A percentile compares a stretch with the other conserved stretches of the same genome.
Evolutionary conservation across 2,888 invertebrate genomes (phyloP).

Genomic region (Apeira syringaria): DNA sequence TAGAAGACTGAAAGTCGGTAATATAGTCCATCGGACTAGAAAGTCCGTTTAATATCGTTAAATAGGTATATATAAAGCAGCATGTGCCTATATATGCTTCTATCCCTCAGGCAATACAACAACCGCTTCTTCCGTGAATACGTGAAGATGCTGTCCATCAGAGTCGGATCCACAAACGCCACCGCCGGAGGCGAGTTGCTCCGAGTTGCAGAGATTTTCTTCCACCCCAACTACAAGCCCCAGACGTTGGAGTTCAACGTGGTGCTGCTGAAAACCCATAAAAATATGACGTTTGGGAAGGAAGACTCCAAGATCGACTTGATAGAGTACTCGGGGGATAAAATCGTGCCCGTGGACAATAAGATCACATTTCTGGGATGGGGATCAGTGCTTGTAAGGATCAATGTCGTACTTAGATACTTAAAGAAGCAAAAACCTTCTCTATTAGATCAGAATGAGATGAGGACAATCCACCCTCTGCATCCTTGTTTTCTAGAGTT

Average conservation of each 20-base stretch:
- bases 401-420: too few species aligned
- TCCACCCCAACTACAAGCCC: conserved; percentile 77
- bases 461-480: too few species aligned
- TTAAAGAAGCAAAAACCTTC: too few species aligned
- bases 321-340: conserved; percentile 46
- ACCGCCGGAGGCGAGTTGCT: conserved; percentile 61
- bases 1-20: too few species aligned
- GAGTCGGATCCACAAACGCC: conserved; percentile 68
- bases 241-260: conserved; percentile 67
- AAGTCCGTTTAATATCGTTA: too few species aligned
- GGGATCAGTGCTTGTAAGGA: conserved; percentile 73
- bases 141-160: conserved; percentile 67
- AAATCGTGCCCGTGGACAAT: conserved; percentile 52
- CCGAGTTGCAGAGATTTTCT: conserved; percentile 62
- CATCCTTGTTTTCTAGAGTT: too few species aligned
- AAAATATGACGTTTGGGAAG: conserved; percentile 52
- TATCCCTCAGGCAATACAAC: conserved; percentile 76
- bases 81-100: too few species aligned
- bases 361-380: conserved; percentile 65
- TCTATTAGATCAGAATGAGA: too few species aligned
- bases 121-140: conserved; percentile 75
- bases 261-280: conserved; percentile 59
- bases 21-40: too few species aligned
- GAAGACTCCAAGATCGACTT: conserved; percentile 32
- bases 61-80: too few species aligned